Evolutionary conservation across 2,113 vertebrate genomes (phyloP), one percentile per base, ranked within the genome.

Genomic region (Gobius niger): DNA sequence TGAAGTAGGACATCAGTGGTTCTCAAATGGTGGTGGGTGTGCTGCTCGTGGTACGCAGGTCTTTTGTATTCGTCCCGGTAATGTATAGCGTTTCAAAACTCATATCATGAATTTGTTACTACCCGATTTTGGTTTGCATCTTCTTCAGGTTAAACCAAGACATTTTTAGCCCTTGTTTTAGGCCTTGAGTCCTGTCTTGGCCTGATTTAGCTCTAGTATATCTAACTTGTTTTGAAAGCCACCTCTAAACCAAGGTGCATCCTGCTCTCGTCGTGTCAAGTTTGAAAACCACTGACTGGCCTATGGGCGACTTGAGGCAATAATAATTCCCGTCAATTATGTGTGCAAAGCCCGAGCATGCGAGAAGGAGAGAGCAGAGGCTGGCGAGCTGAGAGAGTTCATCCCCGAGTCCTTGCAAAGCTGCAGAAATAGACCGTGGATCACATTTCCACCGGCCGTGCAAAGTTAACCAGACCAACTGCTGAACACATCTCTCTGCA

Each of bases 361-460:
- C 34, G 44, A 70, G 62, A 24, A 14, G 56, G 61, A 72, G 11
- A 67, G 63, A 9, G 9, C 53, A 44, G 18, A 65, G 54, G 66
- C 19, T 53, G 66, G 12, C 19, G 63, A 66, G 11, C 44, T 47
- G 15, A 65, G 72, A 68, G 57, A 68, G 81, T 74, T 19, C 76
- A 65, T 61, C 47, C 1, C 9, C n/a, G 34, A 62, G 67, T 61
- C 6, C 8, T 19, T 54, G 65, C 18, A 73, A 82, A 65, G 51
- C 65, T 34, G 83, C 86, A 83, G 75, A 84, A 89, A 88, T 86
- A 86, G 86, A 90, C 71, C 65, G 53, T 1, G 63, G 74, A 70
- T 89, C 85, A 62, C 19, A 59, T 91, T 90, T 85, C 83, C 3
- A 12, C 72, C 54, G 72, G 79, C 5, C 53, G 72, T 73, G 80